Conservation (phyloP, 2,113 vertebrate species). For the Pollimyrus isidori region DNA sequence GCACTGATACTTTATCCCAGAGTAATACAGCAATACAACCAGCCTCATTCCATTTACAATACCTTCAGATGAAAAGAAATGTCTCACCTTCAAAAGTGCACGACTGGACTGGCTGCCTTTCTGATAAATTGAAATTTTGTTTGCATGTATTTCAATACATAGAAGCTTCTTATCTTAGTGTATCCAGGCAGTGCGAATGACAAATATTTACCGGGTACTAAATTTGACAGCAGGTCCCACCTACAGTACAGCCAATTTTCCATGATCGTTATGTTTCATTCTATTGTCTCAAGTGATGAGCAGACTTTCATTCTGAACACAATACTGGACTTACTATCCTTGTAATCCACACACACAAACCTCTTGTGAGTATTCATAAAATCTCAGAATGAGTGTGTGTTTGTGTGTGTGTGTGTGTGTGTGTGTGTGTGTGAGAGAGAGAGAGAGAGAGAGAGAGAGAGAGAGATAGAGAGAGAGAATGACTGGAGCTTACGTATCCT, state of each 20-base stretch:
- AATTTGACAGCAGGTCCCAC: neutral
- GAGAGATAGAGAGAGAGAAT: slow-evolving; percentile 15
- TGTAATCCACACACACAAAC: slow-evolving; percentile 12
- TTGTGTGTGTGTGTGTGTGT: slow-evolving; percentile 41
- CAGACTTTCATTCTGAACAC: neutral
- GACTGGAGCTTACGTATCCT: slow-evolving; percentile 71
- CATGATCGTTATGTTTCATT: neutral
- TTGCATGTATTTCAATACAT: slow-evolving; percentile 32
- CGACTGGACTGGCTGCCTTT: slow-evolving; percentile 35
- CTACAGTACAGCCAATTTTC: neutral
- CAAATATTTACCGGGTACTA: neutral
- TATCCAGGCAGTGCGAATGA: neutral
- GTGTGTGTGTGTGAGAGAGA: slow-evolving; percentile 27
- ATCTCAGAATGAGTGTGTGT: slow-evolving; percentile 41
- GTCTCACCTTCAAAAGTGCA: slow-evolving; percentile 32
- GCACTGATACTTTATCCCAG: slow-evolving; percentile 94
- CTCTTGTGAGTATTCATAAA: neutral
- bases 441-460: slow-evolving; percentile 56
- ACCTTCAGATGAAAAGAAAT: slow-evolving; percentile 47
- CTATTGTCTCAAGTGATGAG: neutral
- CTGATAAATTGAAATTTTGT: slow-evolving; percentile 28
- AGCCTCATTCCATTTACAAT: slow-evolving; percentile 64
- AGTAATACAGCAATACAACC: slow-evolving; percentile 68
- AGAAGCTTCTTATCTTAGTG: slow-evolving; percentile 17
- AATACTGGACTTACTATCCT: neutral